phyloP scores from a whole-genome alignment of 1,140 invertebrate genomes.

The Centruroides vittatus region DNA sequence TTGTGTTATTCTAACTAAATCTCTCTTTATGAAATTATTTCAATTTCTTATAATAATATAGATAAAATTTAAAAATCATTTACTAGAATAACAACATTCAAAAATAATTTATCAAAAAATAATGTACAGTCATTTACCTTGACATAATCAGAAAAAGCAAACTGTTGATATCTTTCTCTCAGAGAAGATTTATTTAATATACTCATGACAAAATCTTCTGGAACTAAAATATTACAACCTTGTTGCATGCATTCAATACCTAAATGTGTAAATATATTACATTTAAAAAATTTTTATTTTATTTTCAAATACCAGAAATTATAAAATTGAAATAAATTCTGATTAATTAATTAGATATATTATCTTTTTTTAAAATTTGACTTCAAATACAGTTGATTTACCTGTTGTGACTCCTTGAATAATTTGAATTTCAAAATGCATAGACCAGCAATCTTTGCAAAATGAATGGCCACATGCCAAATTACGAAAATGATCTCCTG shows the following conservation, averaged over 20 bases:
- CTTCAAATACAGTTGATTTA: slow-evolving; percentile 23
- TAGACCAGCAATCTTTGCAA: slow-evolving; percentile 89
- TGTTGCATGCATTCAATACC: slow-evolving; percentile 93
- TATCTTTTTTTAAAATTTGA: too few relatives aligned
- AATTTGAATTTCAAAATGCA: slow-evolving; percentile 92
- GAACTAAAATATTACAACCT: slow-evolving; percentile 77
- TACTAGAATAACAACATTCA: too few relatives aligned
- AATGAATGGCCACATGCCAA: slow-evolving; percentile 82
- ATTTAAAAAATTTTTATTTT: too few relatives aligned
- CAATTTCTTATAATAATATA: too few relatives aligned
- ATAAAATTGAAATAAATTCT: too few relatives aligned
- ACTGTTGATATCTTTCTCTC: slow-evolving; percentile 84
- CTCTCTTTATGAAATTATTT: too few relatives aligned
- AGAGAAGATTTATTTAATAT: slow-evolving; percentile 61
- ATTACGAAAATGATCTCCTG: slow-evolving; percentile 50
- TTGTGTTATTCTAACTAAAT: too few relatives aligned
- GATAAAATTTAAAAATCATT: too few relatives aligned
- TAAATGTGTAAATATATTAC: slow-evolving; percentile 16
- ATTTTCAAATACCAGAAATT: too few relatives aligned
- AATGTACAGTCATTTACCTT: slow-evolving; percentile 29
- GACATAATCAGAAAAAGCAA: slow-evolving; percentile 91
- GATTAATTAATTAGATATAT: too few relatives aligned
- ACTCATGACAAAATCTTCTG: slow-evolving; percentile 87
- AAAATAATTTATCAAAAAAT: too few relatives aligned
- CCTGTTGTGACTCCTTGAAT: slow-evolving; percentile 62